A percentile compares a stretch with the other conserved stretches of the same genome.
Evolutionary conservation across 2,888 invertebrate species (phyloP).

Genomic region (Thera obeliscata): DNA sequence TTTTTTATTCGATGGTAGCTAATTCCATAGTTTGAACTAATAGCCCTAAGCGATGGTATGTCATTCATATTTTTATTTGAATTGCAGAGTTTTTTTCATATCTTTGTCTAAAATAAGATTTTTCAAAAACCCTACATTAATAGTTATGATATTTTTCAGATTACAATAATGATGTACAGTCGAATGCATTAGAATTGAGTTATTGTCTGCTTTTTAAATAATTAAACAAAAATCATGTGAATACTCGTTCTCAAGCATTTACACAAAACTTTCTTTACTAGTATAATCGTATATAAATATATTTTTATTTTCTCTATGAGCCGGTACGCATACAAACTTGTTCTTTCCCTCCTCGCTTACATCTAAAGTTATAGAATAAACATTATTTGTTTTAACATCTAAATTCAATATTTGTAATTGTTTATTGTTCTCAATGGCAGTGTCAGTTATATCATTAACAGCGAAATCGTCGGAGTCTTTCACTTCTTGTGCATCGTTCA

Average conservation of each 20-base stretch:
- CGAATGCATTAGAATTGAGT: not conserved
- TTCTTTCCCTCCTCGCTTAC: conserved; percentile 73
- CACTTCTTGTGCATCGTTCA: conserved; percentile 51
- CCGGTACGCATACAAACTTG: conserved; percentile 76
- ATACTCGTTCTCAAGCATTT: conserved; percentile 29
- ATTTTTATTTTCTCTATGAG: conserved; percentile 71
- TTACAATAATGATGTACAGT: too few relatives aligned
- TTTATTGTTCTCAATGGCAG: conserved; percentile 76
- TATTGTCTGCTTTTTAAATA: conserved; percentile 6
- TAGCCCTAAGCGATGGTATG: too few relatives aligned
- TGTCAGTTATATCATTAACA: conserved; percentile 42
- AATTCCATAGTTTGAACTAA: too few relatives aligned
- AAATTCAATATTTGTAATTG: conserved; percentile 81
- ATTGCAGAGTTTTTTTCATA: too few relatives aligned
- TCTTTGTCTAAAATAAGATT: too few relatives aligned
- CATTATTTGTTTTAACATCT: conserved; percentile 80
- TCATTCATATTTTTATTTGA: too few relatives aligned
- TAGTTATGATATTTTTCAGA: too few relatives aligned
- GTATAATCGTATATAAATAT: conserved; percentile 82
- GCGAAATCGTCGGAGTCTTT: conserved; percentile 48
- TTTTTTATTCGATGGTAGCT: too few relatives aligned
- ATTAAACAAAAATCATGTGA: not conserved
- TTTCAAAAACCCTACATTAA: too few relatives aligned
- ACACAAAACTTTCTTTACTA: conserved; percentile 81
- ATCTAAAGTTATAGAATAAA: conserved; percentile 80